A percentile compares a stretch with the other conserved stretches of the same genome.
Evolutionary conservation across 2,113 vertebrate genomes (phyloP).

Genomic region (Oryzias melastigma): DNA sequence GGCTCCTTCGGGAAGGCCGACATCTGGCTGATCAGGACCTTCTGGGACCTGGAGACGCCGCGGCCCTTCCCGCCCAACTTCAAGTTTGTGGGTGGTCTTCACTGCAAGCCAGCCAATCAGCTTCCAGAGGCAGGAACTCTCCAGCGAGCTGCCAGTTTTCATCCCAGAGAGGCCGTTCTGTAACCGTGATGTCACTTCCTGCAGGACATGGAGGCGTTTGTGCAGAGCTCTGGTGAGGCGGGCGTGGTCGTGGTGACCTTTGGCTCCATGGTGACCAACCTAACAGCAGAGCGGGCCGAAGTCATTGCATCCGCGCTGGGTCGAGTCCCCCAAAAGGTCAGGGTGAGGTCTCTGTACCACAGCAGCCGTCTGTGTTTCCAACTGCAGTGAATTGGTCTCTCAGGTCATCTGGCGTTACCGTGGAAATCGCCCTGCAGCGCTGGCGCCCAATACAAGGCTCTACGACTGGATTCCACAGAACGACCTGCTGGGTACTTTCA

Average conservation of each 20-base stretch:
- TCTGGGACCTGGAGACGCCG: slow-evolving; percentile 31
- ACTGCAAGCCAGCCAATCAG: slow-evolving; percentile 40
- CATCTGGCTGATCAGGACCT: slow-evolving; percentile 43
- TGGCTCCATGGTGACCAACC: slow-evolving; percentile 82
- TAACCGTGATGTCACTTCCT: slow-evolving; percentile 1
- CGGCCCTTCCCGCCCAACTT: slow-evolving; percentile 34
- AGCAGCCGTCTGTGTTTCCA: no score
- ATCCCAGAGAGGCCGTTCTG: not conserved
- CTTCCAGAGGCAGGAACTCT: slow-evolving; percentile 43
- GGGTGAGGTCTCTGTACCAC: not conserved
- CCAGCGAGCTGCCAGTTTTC: not conserved
- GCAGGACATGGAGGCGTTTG: slow-evolving; percentile 84
- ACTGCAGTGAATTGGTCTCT: not conserved
- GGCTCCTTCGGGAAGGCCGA: slow-evolving; percentile 13
- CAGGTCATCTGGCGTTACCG: slow-evolving; percentile 87
- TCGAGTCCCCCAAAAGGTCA: slow-evolving; percentile 89
- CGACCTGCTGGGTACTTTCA: slow-evolving; percentile 81
- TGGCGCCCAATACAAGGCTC: slow-evolving; percentile 81
- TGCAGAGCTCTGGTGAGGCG: slow-evolving; percentile 84
- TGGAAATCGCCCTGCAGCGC: slow-evolving; percentile 77
- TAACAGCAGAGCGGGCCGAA: slow-evolving; percentile 80
- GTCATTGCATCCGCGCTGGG: slow-evolving; percentile 82
- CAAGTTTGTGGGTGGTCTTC: slow-evolving; percentile 36
- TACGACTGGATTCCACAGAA: slow-evolving; percentile 90
- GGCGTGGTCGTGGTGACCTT: slow-evolving; percentile 85